Conservation (phyloP, 2,113 vertebrate genomes). For the Syngnathoides biaculeatus region DNA sequence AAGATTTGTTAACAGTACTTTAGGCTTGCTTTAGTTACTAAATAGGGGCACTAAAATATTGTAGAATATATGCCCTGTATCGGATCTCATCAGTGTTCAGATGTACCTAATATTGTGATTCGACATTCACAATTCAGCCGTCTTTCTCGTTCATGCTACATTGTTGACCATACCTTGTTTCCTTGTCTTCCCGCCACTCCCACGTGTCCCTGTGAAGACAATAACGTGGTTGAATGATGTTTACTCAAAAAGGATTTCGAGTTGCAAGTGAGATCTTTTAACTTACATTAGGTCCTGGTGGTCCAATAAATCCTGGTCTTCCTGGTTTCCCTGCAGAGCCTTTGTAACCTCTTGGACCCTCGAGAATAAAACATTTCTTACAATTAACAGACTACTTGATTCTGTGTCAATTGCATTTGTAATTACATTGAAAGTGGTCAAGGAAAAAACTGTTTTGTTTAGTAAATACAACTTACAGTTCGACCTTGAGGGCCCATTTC, state of each 20-base stretch:
- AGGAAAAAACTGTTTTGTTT: conserved; percentile 27
- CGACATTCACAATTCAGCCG: conserved; percentile 19
- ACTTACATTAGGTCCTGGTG: conserved; percentile 70
- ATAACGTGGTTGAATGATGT: conserved; percentile 37
- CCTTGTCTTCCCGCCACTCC: conserved; percentile 66
- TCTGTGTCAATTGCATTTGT: conserved; percentile 14
- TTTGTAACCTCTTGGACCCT: conserved; percentile 73
- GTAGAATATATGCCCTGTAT: neutral
- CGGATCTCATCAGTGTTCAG: neutral
- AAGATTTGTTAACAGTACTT: neutral
- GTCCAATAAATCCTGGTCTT: conserved; percentile 73
- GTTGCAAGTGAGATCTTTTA: conserved; percentile 40
- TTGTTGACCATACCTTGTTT: conserved; percentile 62
- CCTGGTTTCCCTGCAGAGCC: conserved; percentile 73
- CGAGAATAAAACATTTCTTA: conserved; percentile 55
- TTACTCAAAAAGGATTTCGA: conserved; percentile 42
- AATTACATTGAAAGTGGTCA: conserved; percentile 40
- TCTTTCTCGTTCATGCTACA: conserved; percentile 24
- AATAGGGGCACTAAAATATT: neutral
- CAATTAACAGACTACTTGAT: conserved; percentile 41
- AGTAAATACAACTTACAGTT: conserved; percentile 64
- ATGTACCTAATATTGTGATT: neutral
- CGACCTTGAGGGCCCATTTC: conserved; percentile 74
- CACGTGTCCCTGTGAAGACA: conserved; percentile 71
- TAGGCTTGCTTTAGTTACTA: neutral